Percentiles rank a stretch among this genome's conserved stretches.
Evolutionary conservation across 2,797 vertebrate species (phyloP).

Genomic region (Apodemus agrarius): DNA sequence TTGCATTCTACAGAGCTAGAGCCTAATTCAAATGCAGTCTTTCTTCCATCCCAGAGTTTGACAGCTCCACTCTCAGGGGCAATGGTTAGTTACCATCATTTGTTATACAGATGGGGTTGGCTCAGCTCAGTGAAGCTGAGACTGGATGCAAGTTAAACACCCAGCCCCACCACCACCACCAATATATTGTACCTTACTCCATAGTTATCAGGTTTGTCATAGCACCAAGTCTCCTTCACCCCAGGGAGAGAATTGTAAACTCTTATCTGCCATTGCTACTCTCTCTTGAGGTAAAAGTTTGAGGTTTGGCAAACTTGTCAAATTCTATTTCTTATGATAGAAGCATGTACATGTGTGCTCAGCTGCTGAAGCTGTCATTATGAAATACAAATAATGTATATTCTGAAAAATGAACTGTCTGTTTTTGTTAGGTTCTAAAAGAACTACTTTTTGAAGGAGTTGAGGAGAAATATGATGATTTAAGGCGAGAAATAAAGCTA

Average conservation of each 20-base stretch:
- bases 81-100: background rate
- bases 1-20: background rate
- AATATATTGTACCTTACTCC: background rate
- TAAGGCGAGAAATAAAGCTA: background rate
- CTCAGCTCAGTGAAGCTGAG: background rate
- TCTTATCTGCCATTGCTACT: background rate
- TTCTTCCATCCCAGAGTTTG: background rate
- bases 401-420: background rate
- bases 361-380: background rate
- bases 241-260: background rate
- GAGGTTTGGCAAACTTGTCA: background rate
- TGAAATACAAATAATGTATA: background rate
- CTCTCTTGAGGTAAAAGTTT: background rate
- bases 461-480: background rate
- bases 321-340: background rate
- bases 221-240: background rate
- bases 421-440: constrained; percentile 46
- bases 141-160: background rate
- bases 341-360: background rate
- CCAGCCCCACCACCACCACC: background rate
- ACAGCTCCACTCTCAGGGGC: background rate
- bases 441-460: constrained; percentile 31
- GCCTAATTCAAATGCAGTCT: background rate
- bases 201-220: background rate
- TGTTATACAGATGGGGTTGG: background rate